These are phyloP conservation scores for Darevskia nairensis DNA, from an alignment of 2,797 vertebrate species.

Conservation along the genomic window DNA sequence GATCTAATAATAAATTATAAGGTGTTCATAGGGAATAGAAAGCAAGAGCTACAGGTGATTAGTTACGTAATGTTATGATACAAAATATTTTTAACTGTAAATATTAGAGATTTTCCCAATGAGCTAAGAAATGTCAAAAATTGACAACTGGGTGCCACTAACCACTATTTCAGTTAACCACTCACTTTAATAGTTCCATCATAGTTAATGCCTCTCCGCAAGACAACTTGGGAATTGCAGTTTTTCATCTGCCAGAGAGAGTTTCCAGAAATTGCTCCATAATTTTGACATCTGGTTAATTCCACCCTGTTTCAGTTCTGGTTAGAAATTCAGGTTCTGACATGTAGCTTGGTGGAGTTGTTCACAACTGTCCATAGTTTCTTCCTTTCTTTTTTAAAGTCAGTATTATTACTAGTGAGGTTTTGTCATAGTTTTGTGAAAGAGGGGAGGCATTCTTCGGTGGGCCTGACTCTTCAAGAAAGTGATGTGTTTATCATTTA, in stretches of 20 bases:
- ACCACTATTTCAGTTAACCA: neutral
- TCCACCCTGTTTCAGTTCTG: no score
- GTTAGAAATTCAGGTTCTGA: no score
- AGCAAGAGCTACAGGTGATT: constrained; percentile 22
- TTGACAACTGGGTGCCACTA: rapidly evolving
- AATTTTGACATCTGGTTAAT: no score
- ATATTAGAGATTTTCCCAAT: neutral
- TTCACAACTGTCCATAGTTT: no score
- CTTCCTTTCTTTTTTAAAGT: no score
- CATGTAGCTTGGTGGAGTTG: no score
- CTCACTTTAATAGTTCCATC: neutral
- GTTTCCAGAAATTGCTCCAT: neutral
- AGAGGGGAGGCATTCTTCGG: no score
- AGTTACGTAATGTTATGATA: constrained; percentile 1
- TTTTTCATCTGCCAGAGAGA: neutral
- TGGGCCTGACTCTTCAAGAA: no score
- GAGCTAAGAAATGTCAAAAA: neutral
- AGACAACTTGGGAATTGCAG: neutral
- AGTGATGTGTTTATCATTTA: no score
- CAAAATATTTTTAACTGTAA: neutral
- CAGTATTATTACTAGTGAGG: no score
- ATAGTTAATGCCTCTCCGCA: neutral
- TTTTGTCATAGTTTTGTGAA: no score
- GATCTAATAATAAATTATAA: constrained; percentile 48
- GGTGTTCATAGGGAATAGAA: constrained; percentile 30